These are phyloP conservation scores for Hydriomena furcata DNA, from an alignment of 2,888 invertebrate genomes.

Conservation along the genomic window DNA sequence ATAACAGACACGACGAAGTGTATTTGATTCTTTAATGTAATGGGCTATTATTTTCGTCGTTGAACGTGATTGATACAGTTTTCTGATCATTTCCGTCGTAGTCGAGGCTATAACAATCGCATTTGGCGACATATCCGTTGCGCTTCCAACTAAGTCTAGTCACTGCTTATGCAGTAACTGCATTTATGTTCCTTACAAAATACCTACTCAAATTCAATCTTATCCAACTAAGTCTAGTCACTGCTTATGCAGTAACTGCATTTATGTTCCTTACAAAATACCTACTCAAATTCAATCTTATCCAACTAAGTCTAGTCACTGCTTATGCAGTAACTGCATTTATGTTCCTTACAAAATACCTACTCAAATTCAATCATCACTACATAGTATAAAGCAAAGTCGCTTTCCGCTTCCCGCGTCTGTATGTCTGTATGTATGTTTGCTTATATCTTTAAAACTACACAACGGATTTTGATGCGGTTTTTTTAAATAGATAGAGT, in stretches of 20 bases:
- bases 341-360: not conserved
- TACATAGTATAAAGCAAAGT: no score
- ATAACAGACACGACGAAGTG: not conserved
- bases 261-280: no score
- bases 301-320: not conserved
- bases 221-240: not conserved
- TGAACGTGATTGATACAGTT: slow-evolving; percentile 10
- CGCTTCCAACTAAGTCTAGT: slow-evolving; percentile 1
- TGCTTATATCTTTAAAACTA: no score
- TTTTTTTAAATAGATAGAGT: no score
- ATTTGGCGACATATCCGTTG: slow-evolving; percentile 10
- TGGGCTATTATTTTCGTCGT: slow-evolving; percentile 20
- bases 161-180: slow-evolving; percentile 7
- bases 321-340: slow-evolving; percentile 13
- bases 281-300: not conserved
- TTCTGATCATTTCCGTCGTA: slow-evolving; percentile 16
- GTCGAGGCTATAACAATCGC: slow-evolving; percentile 6
- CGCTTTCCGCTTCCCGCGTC: no score
- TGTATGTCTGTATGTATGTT: no score
- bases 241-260: slow-evolving; percentile 10
- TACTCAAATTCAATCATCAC: not conserved
- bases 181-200: no score
- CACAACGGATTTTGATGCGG: no score
- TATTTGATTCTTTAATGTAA: slow-evolving; percentile 9
- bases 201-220: not conserved